Conservation (phyloP, 2,113 vertebrate genomes). For the Sylvilagus bachmani region DNA sequence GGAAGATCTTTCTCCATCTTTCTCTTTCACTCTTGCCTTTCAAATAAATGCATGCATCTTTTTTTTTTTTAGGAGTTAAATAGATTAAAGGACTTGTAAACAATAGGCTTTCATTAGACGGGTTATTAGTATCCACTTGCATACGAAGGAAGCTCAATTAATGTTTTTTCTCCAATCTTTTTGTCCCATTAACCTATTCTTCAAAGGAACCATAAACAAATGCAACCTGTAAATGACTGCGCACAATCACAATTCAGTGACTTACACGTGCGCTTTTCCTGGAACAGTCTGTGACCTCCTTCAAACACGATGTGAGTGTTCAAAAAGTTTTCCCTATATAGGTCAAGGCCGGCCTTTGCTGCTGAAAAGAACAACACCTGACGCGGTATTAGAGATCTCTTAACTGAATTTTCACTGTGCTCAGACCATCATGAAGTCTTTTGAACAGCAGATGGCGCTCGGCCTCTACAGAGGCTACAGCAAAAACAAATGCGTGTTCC, state of each 20-base stretch:
- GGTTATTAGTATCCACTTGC: neutral
- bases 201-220: conserved; percentile 21
- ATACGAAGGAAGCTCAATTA: neutral
- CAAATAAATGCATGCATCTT: too few relatives aligned
- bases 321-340: conserved; percentile 29
- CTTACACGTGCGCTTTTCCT: neutral
- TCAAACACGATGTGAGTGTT: neutral
- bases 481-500: conserved; percentile 35
- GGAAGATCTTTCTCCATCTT: too few relatives aligned
- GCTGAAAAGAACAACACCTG: neutral
- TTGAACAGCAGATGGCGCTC: conserved; percentile 87
- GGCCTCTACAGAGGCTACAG: conserved; percentile 62
- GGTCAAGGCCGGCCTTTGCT: conserved; percentile 31
- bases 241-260: neutral
- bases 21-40: too few relatives aligned
- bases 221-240: neutral
- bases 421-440: neutral
- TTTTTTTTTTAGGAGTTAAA: neutral
- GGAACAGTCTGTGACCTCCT: conserved; percentile 18
- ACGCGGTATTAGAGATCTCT: neutral
- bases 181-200: neutral
- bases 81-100: neutral
- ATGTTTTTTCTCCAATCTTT: neutral
- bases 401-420: neutral
- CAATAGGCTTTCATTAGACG: neutral